Evolutionary conservation across 2,797 vertebrate species (phyloP).

Genomic region (Girardinus metallicus): DNA sequence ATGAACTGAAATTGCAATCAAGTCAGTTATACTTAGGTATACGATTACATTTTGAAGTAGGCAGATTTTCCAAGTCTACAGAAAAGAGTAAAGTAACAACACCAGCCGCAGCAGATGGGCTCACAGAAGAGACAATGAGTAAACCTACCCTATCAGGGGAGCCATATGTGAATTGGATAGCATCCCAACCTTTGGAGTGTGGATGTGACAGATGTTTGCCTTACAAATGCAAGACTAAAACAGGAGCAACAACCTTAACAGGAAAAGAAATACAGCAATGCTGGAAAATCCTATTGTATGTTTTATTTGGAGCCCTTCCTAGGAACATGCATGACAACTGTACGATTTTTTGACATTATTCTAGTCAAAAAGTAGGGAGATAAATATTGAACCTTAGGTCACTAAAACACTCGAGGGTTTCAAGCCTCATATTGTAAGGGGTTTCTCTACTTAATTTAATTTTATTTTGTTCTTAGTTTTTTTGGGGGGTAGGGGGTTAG

Average conservation of each 20-base stretch:
- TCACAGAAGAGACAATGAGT: conserved; percentile 75
- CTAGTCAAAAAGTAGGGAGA: neutral
- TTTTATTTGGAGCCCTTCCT: neutral
- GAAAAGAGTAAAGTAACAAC: conserved; percentile 69
- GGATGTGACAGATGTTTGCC: conserved; percentile 81
- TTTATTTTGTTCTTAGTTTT: no score
- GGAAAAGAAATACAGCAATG: conserved; percentile 45
- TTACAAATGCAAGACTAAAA: conserved; percentile 68
- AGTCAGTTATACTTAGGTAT: conserved; percentile 9
- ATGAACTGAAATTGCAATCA: conserved; percentile 5
- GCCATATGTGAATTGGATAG: conserved; percentile 77
- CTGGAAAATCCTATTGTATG: neutral
- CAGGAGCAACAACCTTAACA: conserved; percentile 58
- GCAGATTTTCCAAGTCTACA: conserved; percentile 48
- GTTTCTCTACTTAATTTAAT: neutral
- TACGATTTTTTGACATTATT: neutral
- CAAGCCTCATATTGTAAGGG: neutral
- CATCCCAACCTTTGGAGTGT: conserved; percentile 74
- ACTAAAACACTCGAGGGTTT: neutral
- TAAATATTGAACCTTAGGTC: neutral
- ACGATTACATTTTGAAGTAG: neutral
- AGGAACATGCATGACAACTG: neutral
- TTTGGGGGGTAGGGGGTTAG: no score
- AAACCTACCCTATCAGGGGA: conserved; percentile 75
- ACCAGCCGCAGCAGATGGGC: conserved; percentile 77